Base-by-base conservation (phyloP, 1,140 invertebrate species). In the Megalopta genalis region DNA sequence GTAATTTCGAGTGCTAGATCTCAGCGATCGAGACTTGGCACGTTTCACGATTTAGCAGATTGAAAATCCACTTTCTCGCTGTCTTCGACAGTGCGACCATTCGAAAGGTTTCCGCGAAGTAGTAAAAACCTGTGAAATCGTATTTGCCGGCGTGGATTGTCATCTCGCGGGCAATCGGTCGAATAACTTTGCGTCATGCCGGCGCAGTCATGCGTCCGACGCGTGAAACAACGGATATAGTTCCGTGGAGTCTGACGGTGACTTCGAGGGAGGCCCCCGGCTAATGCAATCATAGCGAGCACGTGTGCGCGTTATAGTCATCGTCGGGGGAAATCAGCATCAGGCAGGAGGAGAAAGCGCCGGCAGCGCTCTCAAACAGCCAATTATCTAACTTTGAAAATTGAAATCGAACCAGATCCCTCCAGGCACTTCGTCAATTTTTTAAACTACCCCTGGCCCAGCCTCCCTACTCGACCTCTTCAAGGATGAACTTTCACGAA, bases 311-410 rank as follows among this genome's bases (percentile, higher is more conserved):
- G 16, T 32, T 16, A 8, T 8, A 25, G 39, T 79, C 52, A 49
- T 49, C 8, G 23, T 52, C 21, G 63, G 63, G 25, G 23, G 52
- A 66, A 66, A 66, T 37, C 23, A 18, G n/a, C 16, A 74, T 66
- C 42, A 71, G 42, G 42, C 52, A 37, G 16, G 25, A n/a, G 5
- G 71, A 59, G 52, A 79, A 67, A 79, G 49, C 52, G 60, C 49
- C 18, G 18, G 23, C 23, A 25, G 16, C 25, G 9, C 25, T 59
- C 27, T 49, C 69, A n/a, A 42, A 62, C 27, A n/a, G n/a, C 7
- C 21, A 65, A 64, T 72, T 54, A 46, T 23, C 52, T 32, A 32
- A 32, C 32, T 32, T 32, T 32, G 32, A 32, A 32, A 32, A 32
- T 32, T 32, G 32, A 32, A 32, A 32, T 32, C 32, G 1, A 32